Evolutionary conservation across 2,113 vertebrate genomes (phyloP).

Genomic region (Nibea albiflora): DNA sequence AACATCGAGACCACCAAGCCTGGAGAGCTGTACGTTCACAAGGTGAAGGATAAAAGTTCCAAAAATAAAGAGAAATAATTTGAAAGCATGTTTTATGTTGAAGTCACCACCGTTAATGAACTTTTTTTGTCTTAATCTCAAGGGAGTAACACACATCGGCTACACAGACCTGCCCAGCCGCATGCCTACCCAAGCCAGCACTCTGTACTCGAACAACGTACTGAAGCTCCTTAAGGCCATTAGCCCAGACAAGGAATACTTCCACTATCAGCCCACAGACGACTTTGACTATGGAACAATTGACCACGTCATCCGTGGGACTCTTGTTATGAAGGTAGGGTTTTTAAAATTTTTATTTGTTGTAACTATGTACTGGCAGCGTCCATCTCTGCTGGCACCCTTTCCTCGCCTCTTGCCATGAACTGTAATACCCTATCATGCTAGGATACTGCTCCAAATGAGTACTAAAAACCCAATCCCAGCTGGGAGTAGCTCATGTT

Average conservation of each 20-base stretch:
- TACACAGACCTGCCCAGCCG: slow-evolving; percentile 88
- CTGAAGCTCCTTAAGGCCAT: slow-evolving; percentile 91
- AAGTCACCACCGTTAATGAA: not conserved
- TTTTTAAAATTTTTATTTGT: slow-evolving; percentile 25
- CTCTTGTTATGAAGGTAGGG: slow-evolving; percentile 85
- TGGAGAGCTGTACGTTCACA: slow-evolving; percentile 73
- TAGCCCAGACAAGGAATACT: slow-evolving; percentile 89
- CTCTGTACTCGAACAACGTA: slow-evolving; percentile 89
- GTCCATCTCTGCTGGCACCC: slow-evolving; percentile 26
- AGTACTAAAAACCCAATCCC: slow-evolving; percentile 47
- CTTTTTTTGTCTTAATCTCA: slow-evolving; percentile 34
- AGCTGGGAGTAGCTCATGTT: slow-evolving; percentile 57
- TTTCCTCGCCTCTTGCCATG: slow-evolving; percentile 17
- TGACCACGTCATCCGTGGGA: slow-evolving; percentile 85
- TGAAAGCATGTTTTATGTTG: not conserved
- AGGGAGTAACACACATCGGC: slow-evolving; percentile 90
- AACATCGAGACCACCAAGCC: slow-evolving; percentile 83
- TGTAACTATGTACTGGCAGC: slow-evolving; percentile 31
- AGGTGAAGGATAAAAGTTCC: slow-evolving; percentile 55
- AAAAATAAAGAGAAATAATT: not conserved
- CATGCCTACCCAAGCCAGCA: slow-evolving; percentile 89
- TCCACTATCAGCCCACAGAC: slow-evolving; percentile 85
- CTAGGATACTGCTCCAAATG: slow-evolving; percentile 32
- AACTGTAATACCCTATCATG: slow-evolving; percentile 49
- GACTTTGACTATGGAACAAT: slow-evolving; percentile 86